Percentiles rank a stretch among this genome's conserved stretches.
Evolutionary conservation across 2,888 invertebrate species (phyloP).

Genomic region (Pseudococcus longispinus): DNA sequence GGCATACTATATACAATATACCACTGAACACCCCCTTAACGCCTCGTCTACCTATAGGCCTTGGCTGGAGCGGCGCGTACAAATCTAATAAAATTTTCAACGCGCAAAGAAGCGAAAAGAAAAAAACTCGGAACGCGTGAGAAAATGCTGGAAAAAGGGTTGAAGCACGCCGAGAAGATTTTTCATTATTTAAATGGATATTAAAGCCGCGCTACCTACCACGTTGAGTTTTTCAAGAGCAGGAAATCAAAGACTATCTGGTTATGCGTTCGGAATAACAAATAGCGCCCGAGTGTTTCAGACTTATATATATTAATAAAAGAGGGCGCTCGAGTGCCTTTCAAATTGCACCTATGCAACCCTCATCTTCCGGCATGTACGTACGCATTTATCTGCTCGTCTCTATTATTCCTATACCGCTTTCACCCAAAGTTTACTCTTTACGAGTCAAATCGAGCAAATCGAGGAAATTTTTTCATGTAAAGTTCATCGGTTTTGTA

Average conservation of each 20-base stretch:
- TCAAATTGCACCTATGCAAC: conserved; percentile 42
- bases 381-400: conserved; percentile 7
- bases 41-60: not conserved
- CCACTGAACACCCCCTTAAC: not conserved
- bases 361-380: conserved; percentile 5
- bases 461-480: conserved; percentile 12
- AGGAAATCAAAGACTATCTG: conserved; percentile 51
- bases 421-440: not conserved
- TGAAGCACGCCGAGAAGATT: conserved; percentile 28
- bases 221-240: conserved; percentile 43
- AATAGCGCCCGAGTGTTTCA: conserved; percentile 39
- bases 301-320: conserved; percentile 35
- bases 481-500: not conserved
- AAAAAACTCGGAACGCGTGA: conserved; percentile 8
- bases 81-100: conserved; percentile 42
- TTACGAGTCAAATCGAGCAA: not conserved
- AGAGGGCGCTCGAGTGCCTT: conserved; percentile 26
- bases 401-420: not conserved
- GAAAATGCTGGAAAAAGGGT: conserved; percentile 42
- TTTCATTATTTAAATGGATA: conserved; percentile 52
- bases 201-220: conserved; percentile 45
- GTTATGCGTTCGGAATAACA: conserved; percentile 48
- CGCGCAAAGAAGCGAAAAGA: not conserved
- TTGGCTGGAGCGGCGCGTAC: not conserved
- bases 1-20: not conserved